These are phyloP conservation scores for Podarcis lilfordi DNA, from an alignment of 2,797 vertebrate genomes.

Conservation along the genomic window DNA sequence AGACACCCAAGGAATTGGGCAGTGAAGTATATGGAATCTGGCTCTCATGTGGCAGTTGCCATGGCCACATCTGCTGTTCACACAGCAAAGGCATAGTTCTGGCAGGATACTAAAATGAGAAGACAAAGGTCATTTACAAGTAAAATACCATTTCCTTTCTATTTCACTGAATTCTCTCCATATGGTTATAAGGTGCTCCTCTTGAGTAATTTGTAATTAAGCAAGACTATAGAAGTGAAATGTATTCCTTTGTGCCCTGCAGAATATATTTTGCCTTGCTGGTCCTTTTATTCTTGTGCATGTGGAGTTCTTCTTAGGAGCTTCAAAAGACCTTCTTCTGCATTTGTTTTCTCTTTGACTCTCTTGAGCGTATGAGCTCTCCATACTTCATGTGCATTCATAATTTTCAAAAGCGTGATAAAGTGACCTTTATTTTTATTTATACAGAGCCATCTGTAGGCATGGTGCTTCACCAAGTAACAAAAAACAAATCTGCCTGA, in stretches of 20 bases:
- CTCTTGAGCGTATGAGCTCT: neutral
- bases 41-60: slow-evolving; percentile 7
- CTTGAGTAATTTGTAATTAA: neutral
- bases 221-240: neutral
- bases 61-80: neutral
- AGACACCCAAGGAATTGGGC: neutral
- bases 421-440: neutral
- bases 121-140: neutral
- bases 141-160: neutral
- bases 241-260: neutral
- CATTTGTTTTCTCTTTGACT: neutral
- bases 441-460: neutral
- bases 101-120: neutral
- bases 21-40: neutral
- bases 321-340: neutral
- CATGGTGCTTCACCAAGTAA: neutral
- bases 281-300: neutral
- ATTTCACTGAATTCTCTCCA: neutral
- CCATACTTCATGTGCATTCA: neutral
- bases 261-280: neutral
- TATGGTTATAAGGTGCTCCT: neutral
- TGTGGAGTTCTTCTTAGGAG: neutral
- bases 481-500: neutral
- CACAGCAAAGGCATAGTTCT: neutral
- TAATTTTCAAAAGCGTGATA: neutral